phyloP scores from a whole-genome alignment of 2,888 invertebrate species.

The Pyrochroa serraticornis region DNA sequence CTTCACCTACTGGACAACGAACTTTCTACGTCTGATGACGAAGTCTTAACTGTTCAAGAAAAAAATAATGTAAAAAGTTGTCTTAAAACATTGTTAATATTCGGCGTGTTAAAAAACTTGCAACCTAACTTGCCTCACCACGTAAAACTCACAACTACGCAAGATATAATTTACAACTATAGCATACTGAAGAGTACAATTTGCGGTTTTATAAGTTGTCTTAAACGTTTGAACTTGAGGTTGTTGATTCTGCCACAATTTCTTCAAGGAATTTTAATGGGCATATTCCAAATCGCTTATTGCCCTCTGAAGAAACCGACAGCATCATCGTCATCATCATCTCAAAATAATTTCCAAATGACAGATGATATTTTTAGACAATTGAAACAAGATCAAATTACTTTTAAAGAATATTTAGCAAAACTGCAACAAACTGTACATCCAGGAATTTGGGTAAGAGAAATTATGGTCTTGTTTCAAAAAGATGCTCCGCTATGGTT shows the following conservation, averaged over 20 bases:
- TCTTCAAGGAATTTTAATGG: constrained; percentile 68
- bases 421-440: constrained; percentile 64
- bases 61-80: constrained; percentile 67
- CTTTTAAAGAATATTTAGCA: constrained; percentile 61
- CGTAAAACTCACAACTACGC: constrained; percentile 16
- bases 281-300: constrained; percentile 71
- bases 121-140: constrained; percentile 59
- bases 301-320: constrained; percentile 69
- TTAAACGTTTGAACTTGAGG: constrained; percentile 61
- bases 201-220: constrained; percentile 60
- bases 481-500: constrained; percentile 68
- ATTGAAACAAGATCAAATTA: constrained; percentile 60
- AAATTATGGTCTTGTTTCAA: constrained; percentile 71
- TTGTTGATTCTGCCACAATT: constrained; percentile 64
- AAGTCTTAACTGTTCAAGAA: constrained; percentile 70
- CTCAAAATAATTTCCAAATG: constrained; percentile 58
- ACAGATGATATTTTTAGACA: constrained; percentile 63
- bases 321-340: constrained; percentile 47
- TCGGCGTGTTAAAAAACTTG: constrained; percentile 72
- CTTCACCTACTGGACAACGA: constrained; percentile 53
- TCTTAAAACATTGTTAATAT: constrained; percentile 66
- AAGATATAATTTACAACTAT: constrained; percentile 60
- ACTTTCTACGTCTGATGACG: constrained; percentile 41
- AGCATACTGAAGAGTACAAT: constrained; percentile 61
- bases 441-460: constrained; percentile 68